phyloP scores from a whole-genome alignment of 2,888 invertebrate genomes.

The Drosophila ezoana region DNA sequence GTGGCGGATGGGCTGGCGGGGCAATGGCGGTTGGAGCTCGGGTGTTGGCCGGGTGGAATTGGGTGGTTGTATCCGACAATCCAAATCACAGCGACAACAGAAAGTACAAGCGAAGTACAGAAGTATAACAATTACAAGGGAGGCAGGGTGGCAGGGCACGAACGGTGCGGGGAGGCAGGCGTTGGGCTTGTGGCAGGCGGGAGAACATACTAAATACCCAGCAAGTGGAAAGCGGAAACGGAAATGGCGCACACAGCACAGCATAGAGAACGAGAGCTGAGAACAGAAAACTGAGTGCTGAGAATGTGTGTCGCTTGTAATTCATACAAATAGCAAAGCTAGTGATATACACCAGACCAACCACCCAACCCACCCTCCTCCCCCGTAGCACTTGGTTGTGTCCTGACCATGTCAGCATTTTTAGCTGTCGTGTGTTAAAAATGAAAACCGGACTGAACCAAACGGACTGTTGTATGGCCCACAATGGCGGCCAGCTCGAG shows the following conservation, averaged over 20 bases:
- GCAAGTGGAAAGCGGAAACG: conserved; percentile 81
- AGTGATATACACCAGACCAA: conserved; percentile 28
- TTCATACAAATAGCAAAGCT: conserved; percentile 64
- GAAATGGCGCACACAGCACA: conserved; percentile 73
- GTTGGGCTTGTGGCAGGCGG: not conserved
- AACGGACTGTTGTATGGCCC: conserved; percentile 26
- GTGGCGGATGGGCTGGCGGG: conserved; percentile 42
- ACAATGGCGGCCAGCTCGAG: conserved; percentile 12
- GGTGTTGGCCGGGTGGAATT: not conserved
- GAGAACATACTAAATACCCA: conserved; percentile 71
- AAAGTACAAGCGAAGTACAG: conserved; percentile 70
- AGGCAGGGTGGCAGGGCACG: not conserved
- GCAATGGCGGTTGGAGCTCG: not conserved
- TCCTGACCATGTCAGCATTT: conserved; percentile 72
- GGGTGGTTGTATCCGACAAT: conserved; percentile 48
- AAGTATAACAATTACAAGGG: conserved; percentile 71
- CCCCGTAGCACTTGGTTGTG: conserved; percentile 8
- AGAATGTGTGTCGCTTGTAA: conserved; percentile 71
- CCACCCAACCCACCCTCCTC: not conserved
- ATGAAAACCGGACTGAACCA: conserved; percentile 64
- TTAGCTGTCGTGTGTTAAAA: conserved; percentile 67
- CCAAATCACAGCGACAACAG: conserved; percentile 79
- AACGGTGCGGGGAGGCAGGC: not conserved
- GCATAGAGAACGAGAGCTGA: conserved; percentile 21
- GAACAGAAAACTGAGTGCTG: conserved; percentile 36